phyloP scores from a whole-genome alignment of 2,888 invertebrate species.

The Lepetodrilus schrolli region DNA sequence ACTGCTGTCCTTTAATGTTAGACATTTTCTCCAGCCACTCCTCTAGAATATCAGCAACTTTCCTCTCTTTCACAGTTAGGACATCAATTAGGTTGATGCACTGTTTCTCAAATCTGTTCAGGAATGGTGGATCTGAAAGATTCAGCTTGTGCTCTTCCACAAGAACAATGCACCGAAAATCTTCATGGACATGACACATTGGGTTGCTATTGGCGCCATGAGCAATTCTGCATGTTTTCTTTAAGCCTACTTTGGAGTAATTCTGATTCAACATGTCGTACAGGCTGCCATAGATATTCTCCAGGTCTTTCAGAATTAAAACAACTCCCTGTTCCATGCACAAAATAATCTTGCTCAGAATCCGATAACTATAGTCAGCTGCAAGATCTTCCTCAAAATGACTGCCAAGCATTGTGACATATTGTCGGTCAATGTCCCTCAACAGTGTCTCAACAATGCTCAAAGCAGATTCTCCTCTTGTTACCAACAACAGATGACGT shows the following conservation, averaged over 20 bases:
- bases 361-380: conserved; percentile 37
- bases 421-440: not conserved
- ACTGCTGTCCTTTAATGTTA: not conserved
- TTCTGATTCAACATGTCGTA: conserved; percentile 64
- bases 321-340: conserved; percentile 38
- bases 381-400: conserved; percentile 36
- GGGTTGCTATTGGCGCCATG: conserved; percentile 37
- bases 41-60: not conserved
- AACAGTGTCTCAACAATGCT: conserved; percentile 28
- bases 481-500: conserved; percentile 35
- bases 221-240: conserved; percentile 34
- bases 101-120: conserved; percentile 51
- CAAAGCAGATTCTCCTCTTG: conserved; percentile 27
- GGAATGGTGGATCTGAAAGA: conserved; percentile 41
- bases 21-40: not conserved
- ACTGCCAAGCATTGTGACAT: conserved; percentile 34
- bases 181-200: conserved; percentile 39
- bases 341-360: conserved; percentile 36
- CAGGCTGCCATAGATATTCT: conserved; percentile 54
- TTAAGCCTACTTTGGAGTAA: conserved; percentile 48
- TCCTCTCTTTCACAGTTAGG: not conserved
- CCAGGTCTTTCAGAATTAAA: conserved; percentile 38
- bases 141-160: conserved; percentile 35
- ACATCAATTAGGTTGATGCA: conserved; percentile 43
- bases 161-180: conserved; percentile 41